Conservation (phyloP, 2,113 vertebrate species). For the Lethenteron camtschaticum region DNA sequence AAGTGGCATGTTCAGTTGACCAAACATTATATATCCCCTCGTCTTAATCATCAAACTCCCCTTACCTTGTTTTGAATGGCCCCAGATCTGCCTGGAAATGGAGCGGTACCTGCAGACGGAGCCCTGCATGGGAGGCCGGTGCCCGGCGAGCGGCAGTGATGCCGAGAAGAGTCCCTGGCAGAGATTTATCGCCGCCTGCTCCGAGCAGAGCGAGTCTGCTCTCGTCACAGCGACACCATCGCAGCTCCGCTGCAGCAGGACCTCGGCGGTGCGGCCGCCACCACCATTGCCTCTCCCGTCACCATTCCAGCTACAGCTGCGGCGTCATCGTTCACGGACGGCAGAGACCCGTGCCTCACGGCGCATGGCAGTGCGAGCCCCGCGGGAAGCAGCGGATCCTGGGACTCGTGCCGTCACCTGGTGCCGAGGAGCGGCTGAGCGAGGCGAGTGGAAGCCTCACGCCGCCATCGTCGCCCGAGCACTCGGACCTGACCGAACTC, state of each 20-base stretch:
- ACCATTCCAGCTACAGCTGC: neutral
- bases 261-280: neutral
- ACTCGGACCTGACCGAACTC: slow-evolving; percentile 22
- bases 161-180: slow-evolving; percentile 2
- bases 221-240: neutral
- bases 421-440: neutral
- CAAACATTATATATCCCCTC: too few species aligned
- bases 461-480: slow-evolving; percentile 4
- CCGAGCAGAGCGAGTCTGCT: neutral
- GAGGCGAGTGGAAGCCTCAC: slow-evolving; percentile 13
- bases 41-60: too few species aligned
- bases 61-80: slow-evolving; percentile 12
- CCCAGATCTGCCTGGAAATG: slow-evolving; percentile 6
- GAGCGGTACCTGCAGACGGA: slow-evolving; percentile 5
- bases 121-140: slow-evolving; percentile 25
- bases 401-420: too few species aligned
- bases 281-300: neutral
- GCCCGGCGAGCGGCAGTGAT: slow-evolving; percentile 33
- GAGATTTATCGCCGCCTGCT: neutral
- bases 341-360: neutral
- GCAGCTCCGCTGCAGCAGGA: neutral
- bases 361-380: too few species aligned
- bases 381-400: too few species aligned
- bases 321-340: neutral
- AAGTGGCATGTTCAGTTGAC: too few species aligned